Conservation (phyloP, 2,888 invertebrate genomes). For the Idaea aversata region DNA sequence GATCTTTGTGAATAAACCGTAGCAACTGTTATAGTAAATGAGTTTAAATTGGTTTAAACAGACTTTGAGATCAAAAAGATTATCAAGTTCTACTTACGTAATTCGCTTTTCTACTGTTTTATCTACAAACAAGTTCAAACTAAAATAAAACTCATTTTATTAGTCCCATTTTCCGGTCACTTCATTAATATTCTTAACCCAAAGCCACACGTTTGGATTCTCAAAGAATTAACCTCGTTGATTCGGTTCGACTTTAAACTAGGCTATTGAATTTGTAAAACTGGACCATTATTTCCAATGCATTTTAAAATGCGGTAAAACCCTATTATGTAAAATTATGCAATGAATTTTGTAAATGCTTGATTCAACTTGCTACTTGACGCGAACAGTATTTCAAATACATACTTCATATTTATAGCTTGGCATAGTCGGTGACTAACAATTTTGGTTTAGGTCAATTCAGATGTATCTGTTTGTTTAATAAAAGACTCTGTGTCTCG, state of each 20-base stretch:
- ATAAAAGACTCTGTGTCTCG: too few species aligned
- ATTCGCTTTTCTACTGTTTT: too few species aligned
- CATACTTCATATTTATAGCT: too few species aligned
- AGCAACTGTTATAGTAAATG: too few species aligned
- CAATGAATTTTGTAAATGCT: not conserved
- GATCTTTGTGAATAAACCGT: not conserved
- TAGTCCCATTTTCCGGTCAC: not conserved
- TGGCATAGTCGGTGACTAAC: too few species aligned
- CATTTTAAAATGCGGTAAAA: not conserved
- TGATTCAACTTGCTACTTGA: too few species aligned
- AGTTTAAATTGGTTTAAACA: not conserved
- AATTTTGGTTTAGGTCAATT: too few species aligned
- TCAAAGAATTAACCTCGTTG: conserved; percentile 1
- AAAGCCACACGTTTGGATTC: conserved; percentile 1
- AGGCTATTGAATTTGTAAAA: not conserved
- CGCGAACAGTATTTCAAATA: too few species aligned
- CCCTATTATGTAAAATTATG: not conserved
- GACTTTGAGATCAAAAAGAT: not conserved
- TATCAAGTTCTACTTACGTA: not conserved
- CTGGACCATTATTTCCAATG: not conserved
- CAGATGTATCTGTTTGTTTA: too few species aligned
- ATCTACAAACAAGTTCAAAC: too few species aligned
- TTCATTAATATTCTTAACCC: not conserved
- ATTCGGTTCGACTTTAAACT: not conserved
- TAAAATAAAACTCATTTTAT: not conserved